phyloP scores from a whole-genome alignment of 2,113 vertebrate genomes.

The Gnathonemus longibarbis region DNA sequence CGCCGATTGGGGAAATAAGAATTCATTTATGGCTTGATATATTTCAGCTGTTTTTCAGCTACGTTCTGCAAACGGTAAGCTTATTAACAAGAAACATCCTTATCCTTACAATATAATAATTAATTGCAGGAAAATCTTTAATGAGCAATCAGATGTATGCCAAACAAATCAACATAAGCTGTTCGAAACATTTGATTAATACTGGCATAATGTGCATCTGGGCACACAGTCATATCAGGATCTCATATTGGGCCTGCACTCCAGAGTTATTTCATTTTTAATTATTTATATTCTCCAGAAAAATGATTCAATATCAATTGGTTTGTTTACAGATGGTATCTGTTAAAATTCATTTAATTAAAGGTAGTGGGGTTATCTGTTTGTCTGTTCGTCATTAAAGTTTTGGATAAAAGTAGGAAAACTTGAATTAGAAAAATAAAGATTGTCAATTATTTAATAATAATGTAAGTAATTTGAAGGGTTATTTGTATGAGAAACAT shows the following conservation, averaged over 20 bases:
- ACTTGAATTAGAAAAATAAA: background rate
- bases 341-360: background rate
- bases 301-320: background rate
- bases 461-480: background rate
- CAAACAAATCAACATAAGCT: background rate
- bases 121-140: background rate
- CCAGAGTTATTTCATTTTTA: background rate
- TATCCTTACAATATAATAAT: background rate
- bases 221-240: background rate
- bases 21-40: background rate
- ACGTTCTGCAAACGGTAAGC: background rate
- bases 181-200: background rate
- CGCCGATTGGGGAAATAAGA: background rate
- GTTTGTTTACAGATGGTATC: background rate
- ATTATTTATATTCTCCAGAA: background rate
- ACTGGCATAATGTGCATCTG: background rate
- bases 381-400: background rate
- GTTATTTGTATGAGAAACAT: background rate
- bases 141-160: background rate
- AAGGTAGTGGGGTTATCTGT: background rate
- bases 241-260: background rate
- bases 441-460: background rate
- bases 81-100: background rate
- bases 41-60: background rate
- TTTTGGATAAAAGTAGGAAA: background rate